phyloP scores from a whole-genome alignment of 1,140 invertebrate genomes.

The Anoplophora glabripennis region DNA sequence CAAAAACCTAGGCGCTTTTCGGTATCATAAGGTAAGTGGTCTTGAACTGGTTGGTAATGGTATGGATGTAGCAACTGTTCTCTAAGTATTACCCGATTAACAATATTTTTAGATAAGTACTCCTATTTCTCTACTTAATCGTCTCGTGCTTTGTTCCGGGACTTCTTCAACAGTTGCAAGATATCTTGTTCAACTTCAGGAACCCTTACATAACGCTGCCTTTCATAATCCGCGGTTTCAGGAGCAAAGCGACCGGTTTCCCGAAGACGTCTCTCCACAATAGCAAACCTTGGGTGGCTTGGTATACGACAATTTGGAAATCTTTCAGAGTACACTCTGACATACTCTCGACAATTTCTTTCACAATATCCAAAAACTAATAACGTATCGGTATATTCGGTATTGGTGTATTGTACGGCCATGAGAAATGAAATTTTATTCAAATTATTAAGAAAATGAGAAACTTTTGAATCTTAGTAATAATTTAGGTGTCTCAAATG shows the following conservation, averaged over 20 bases:
- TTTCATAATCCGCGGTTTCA: not conserved
- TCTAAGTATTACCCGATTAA: not conserved
- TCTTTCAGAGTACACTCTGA: not conserved
- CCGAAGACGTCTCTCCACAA: too few species aligned
- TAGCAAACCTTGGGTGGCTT: not conserved
- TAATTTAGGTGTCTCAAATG: too few species aligned
- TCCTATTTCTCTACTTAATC: slow-evolving; percentile 3
- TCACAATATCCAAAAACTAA: too few species aligned
- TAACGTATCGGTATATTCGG: too few species aligned
- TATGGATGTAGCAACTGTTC: slow-evolving; percentile 9
- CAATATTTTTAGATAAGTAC: slow-evolving; percentile 9
- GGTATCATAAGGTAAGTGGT: slow-evolving; percentile 1
- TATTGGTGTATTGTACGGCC: too few species aligned
- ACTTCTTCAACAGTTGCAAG: slow-evolving; percentile 6
- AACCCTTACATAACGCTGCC: slow-evolving; percentile 8
- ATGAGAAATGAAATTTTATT: too few species aligned
- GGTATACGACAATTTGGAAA: not conserved
- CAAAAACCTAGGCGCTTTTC: slow-evolving; percentile 6
- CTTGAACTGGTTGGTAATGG: slow-evolving; percentile 9
- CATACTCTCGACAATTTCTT: too few species aligned
- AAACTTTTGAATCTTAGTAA: too few species aligned
- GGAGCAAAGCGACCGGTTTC: not conserved
- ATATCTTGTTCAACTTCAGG: slow-evolving; percentile 10
- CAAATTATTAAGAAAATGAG: too few species aligned
- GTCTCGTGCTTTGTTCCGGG: not conserved